Evolutionary conservation across 1,140 invertebrate genomes (phyloP).

Genomic region (Venturia canescens): DNA sequence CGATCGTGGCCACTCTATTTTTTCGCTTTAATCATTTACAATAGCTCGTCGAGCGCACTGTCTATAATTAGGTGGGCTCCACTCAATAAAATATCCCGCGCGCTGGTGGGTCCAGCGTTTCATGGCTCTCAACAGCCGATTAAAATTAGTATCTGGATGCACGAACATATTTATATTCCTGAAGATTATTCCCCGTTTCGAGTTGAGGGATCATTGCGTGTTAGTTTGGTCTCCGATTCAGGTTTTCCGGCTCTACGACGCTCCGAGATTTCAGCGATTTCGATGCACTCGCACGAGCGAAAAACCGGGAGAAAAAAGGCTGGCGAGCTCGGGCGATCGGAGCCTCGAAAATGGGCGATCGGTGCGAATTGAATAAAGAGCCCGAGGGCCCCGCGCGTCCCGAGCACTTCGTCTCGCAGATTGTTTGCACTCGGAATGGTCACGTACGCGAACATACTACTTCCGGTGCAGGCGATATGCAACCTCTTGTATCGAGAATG

Average conservation of each 20-base stretch:
- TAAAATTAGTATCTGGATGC: not conserved
- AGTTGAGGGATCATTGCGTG: no score
- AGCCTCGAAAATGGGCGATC: not conserved
- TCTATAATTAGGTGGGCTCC: no score
- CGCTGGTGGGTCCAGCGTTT: no score
- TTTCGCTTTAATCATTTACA: no score
- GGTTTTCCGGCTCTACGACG: no score
- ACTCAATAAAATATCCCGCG: no score
- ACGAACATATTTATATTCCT: not conserved
- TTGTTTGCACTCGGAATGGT: constrained; percentile 30
- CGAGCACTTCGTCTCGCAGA: constrained; percentile 3
- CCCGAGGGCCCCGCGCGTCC: not conserved
- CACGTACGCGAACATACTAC: constrained; percentile 40
- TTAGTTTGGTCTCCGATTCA: no score
- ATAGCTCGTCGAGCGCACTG: no score
- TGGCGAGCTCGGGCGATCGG: not conserved
- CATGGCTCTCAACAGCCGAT: no score
- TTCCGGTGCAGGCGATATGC: constrained; percentile 37
- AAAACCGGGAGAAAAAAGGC: not conserved
- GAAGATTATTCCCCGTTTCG: no score
- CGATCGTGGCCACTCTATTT: no score
- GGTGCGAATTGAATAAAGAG: not conserved
- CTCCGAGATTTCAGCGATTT: no score
- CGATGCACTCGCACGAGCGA: not conserved
- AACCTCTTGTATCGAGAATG: constrained; percentile 36